Percentiles rank a stretch among this genome's conserved stretches.
Evolutionary conservation across 2,797 vertebrate species (phyloP).

Genomic region (Antrozous pallidus): DNA sequence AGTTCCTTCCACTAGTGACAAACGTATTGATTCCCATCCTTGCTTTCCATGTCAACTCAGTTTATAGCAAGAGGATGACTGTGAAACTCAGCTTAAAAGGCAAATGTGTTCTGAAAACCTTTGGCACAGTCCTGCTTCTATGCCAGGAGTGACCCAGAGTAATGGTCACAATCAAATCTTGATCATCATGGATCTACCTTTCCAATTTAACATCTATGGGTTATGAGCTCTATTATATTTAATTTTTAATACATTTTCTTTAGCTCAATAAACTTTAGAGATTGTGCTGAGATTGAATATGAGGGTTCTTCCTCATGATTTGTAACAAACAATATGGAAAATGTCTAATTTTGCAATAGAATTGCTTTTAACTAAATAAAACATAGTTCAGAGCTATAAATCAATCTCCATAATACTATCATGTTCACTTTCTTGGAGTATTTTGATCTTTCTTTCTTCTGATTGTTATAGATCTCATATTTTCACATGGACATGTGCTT

Average conservation of each 20-base stretch:
- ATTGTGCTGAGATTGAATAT: not conserved
- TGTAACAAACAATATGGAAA: not conserved
- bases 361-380: not conserved
- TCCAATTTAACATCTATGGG: not conserved
- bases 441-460: not conserved
- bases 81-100: not conserved
- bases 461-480: not conserved
- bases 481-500: not conserved
- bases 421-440: not conserved
- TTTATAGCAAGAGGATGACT: not conserved
- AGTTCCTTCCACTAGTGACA: not conserved
- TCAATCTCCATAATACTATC: not conserved
- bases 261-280: constrained; percentile 28
- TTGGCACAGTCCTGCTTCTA: not conserved
- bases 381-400: not conserved
- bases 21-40: not conserved
- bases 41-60: not conserved
- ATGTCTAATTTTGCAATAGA: not conserved
- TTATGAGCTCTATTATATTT: constrained; percentile 24
- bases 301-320: not conserved
- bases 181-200: not conserved
- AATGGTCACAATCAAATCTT: not conserved
- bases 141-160: not conserved
- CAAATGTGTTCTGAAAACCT: not conserved
- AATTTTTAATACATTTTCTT: constrained; percentile 55